Base-by-base conservation (phyloP, 2,888 invertebrate genomes). In the Drosophila austrosaltans region DNA sequence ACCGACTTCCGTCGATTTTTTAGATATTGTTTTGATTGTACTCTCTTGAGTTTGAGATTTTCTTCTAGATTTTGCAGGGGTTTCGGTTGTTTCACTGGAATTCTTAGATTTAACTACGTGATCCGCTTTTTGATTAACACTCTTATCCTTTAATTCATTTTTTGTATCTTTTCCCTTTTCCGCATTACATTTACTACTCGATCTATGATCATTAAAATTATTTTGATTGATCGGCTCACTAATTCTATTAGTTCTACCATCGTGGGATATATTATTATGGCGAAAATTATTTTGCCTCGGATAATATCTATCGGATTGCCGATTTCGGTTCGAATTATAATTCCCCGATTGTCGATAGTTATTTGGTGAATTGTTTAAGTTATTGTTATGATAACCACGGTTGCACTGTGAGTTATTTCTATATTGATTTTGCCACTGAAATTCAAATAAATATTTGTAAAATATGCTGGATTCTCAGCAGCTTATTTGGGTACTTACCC, bases 401-500 rank as follows among this genome's bases (percentile, higher is more conserved):
- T 25, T 25, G 10, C 48, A 48, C 10, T 36, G 57, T 8, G 39
- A 20, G 39, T 36, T 12, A 10, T 57, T 57, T 22, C 57, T 20
- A 22, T 20, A 22, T 39, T 36, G 57, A 4, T 57, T 57, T 20
- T 57, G 57, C 39, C 57, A 32, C 57, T 57, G 22, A 39, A 57
- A 57, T 25, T 25, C 48, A 22, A 57, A 57, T 22, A 57, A 7
- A 22, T 22, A 8, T 12, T n/a, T 25, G 22, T 44, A 16, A 44
- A 20, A 16, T 44, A 3, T 12, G n/a, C 28, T 5, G 2, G 12
- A 39, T 12, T 39, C 22, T 2, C 10, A 39, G 0, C n/a, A 25
- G 39, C 5, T 16, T 16, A 0, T 16, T 39, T 2, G 44, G 2
- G 7, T 48, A 57, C 57, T 57, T 81, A 89, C 89, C 72, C 44